phyloP scores from a whole-genome alignment of 2,888 invertebrate species.

The Odontocerum albicorne region DNA sequence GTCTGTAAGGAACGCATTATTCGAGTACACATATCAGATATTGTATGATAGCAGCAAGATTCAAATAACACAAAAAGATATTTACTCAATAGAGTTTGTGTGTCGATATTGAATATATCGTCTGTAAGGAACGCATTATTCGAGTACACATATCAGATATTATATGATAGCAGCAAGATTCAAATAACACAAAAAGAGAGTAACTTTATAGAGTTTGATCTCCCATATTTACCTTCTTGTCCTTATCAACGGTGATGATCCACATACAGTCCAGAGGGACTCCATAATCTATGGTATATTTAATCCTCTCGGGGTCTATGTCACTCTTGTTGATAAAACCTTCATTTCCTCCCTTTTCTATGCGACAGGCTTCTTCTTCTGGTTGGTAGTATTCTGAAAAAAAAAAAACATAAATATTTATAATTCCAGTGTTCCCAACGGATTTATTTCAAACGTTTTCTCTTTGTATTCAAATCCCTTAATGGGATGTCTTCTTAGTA shows the following conservation, averaged over 20 bases:
- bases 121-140: no score
- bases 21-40: no score
- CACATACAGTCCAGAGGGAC: slow-evolving; percentile 74
- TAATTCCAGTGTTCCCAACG: background rate
- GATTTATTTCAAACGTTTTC: background rate
- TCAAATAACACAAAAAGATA: no score
- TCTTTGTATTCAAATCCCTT: no score
- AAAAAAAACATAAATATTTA: background rate
- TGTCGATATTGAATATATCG: no score
- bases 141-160: no score
- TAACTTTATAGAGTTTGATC: no score
- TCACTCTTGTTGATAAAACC: slow-evolving; percentile 60
- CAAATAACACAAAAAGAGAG: no score
- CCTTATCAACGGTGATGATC: slow-evolving; percentile 64
- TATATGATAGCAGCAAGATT: no score
- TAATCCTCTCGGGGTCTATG: slow-evolving; percentile 56
- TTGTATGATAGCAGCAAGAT: no score
- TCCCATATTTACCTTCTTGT: slow-evolving; percentile 59
- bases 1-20: no score
- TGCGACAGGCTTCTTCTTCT: slow-evolving; percentile 62
- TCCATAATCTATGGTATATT: slow-evolving; percentile 55
- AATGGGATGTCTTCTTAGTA: background rate
- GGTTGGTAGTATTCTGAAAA: slow-evolving; percentile 49
- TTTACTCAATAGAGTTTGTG: no score
- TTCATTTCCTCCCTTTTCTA: slow-evolving; percentile 56